Percentiles rank a stretch among this genome's conserved stretches.
These are phyloP conservation scores for Apocrypta bakeri DNA, from an alignment of 1,140 invertebrate genomes.

Conservation along the genomic window DNA sequence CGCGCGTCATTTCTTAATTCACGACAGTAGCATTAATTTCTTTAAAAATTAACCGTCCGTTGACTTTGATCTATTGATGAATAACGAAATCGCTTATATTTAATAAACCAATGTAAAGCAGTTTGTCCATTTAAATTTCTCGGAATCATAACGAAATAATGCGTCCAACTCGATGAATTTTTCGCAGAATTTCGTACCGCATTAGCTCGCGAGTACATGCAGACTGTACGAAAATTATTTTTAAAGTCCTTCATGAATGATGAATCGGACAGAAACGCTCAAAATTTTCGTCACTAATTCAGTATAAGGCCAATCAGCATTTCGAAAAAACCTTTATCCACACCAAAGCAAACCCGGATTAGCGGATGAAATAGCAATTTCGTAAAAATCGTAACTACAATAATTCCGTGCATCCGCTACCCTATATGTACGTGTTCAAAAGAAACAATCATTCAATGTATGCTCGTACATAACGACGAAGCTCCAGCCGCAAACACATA, in stretches of 20 bases:
- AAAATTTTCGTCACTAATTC: background rate
- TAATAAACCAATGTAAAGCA: too few species aligned
- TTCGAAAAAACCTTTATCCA: background rate
- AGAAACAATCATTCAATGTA: background rate
- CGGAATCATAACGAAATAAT: too few species aligned
- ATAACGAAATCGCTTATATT: too few species aligned
- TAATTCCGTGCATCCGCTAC: background rate
- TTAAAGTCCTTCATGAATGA: background rate
- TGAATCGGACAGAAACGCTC: background rate
- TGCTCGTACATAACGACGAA: background rate
- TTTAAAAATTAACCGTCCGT: too few species aligned
- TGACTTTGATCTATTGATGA: too few species aligned
- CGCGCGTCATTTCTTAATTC: too few species aligned
- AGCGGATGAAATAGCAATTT: background rate
- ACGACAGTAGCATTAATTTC: too few species aligned
- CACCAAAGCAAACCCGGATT: background rate
- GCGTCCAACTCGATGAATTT: background rate
- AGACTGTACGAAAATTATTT: background rate
- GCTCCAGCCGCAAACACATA: constrained; percentile 1
- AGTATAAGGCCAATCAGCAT: background rate
- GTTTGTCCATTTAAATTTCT: too few species aligned
- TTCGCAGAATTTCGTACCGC: background rate
- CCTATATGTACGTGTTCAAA: background rate
- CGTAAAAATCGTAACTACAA: background rate
- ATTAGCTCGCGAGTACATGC: background rate